Evolutionary conservation across 1,140 invertebrate species (phyloP).

Genomic region (Caenorhabditis tropicalis): DNA sequence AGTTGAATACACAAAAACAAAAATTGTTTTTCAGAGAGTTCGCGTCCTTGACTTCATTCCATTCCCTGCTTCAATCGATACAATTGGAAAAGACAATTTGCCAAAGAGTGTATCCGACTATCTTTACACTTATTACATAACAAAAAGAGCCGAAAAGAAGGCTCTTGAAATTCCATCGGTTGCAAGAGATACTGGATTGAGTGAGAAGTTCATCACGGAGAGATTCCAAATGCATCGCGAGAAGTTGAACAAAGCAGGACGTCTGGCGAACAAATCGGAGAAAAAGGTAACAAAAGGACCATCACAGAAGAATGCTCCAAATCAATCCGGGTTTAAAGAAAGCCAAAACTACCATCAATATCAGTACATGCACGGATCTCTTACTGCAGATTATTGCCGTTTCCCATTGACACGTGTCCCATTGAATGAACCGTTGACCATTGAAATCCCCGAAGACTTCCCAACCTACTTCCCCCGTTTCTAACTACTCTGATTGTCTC

Average conservation of each 20-base stretch:
- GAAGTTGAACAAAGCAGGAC: neutral
- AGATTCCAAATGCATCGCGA: neutral
- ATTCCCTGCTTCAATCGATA: neutral
- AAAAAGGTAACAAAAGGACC: neutral
- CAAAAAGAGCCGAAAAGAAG: neutral
- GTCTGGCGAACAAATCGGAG: neutral
- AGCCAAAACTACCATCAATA: neutral
- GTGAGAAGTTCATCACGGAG: neutral
- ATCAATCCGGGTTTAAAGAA: neutral
- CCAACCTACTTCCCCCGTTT: neutral
- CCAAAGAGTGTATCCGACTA: neutral
- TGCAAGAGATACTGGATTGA: neutral
- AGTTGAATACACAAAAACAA: too few species aligned
- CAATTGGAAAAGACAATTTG: neutral
- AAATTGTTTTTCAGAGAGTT: neutral
- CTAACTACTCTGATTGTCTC: too few species aligned
- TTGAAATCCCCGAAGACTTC: neutral
- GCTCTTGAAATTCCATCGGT: neutral
- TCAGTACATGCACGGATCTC: neutral
- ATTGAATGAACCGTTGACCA: neutral
- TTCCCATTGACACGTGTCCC: neutral
- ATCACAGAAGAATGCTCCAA: neutral
- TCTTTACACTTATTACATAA: neutral
- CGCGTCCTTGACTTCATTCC: neutral
- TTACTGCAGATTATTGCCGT: neutral